Evolutionary conservation across 2,888 invertebrate genomes (phyloP).

Genomic region (Creontiades dilutus): DNA sequence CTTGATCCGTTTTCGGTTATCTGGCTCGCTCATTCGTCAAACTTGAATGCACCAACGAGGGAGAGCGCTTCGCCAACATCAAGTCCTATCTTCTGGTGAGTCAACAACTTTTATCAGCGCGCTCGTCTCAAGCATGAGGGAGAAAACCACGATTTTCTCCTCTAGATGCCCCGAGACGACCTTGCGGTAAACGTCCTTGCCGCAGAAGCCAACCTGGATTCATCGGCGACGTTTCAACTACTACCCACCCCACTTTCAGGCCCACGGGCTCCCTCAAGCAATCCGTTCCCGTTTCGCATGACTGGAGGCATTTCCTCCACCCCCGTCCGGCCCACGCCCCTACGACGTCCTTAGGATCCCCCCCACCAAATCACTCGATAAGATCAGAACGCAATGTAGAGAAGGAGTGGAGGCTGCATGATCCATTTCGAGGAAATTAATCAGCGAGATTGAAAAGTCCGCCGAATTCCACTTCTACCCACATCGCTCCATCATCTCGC

Average conservation of each 20-base stretch:
- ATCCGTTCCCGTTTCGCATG: constrained; percentile 53
- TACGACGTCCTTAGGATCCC: not conserved
- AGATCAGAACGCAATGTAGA: not conserved
- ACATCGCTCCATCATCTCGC: not conserved
- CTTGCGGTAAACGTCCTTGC: constrained; percentile 49
- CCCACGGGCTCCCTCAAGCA: not conserved
- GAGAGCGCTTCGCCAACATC: no score
- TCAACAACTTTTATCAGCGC: no score
- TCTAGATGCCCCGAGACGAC: constrained; percentile 1
- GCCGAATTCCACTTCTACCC: not conserved
- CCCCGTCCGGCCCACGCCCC: not conserved
- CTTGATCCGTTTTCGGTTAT: no score
- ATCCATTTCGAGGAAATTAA: constrained; percentile 31
- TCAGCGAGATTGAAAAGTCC: not conserved
- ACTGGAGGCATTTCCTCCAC: constrained; percentile 46
- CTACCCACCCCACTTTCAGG: not conserved
- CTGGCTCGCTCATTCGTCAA: no score
- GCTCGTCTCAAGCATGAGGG: not conserved
- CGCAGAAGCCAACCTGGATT: constrained; percentile 33
- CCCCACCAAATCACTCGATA: not conserved
- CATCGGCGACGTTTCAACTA: not conserved
- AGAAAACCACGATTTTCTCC: not conserved
- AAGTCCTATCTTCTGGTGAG: no score
- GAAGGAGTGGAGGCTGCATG: not conserved
- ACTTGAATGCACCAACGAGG: no score